phyloP scores from a whole-genome alignment of 37 sponge, comb jelly and placozoan genomes.

The Mnemiopsis leidyi region DNA sequence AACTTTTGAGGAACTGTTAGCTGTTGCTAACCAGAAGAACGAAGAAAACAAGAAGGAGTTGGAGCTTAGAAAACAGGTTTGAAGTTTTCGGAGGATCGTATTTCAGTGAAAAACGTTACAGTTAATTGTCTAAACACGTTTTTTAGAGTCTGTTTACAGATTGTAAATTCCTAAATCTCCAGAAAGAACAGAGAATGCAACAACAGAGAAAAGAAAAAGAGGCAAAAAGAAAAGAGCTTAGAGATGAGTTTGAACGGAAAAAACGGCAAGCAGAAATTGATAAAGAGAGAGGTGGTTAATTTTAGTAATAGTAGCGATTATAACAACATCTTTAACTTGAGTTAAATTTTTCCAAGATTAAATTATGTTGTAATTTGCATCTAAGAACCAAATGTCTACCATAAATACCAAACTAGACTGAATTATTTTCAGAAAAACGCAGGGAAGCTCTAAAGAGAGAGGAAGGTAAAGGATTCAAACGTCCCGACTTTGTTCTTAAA shows the following conservation, averaged over 20 bases:
- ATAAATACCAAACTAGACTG: too few relatives aligned
- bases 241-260: not conserved
- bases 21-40: not conserved
- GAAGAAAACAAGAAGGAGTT: slow-evolving; percentile 5
- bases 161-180: not conserved
- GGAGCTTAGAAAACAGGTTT: slow-evolving; percentile 18
- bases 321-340: too few relatives aligned
- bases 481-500: too few relatives aligned
- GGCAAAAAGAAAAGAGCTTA: not conserved
- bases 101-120: too few relatives aligned
- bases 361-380: too few relatives aligned
- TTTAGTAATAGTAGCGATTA: too few relatives aligned
- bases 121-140: not conserved
- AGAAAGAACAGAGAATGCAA: not conserved
- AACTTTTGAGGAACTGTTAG: not conserved
- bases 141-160: not conserved
- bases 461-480: too few relatives aligned
- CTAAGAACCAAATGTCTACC: too few relatives aligned
- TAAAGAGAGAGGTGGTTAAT: not conserved
- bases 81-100: too few relatives aligned
- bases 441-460: too few relatives aligned
- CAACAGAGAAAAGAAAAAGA: not conserved
- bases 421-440: too few relatives aligned
- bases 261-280: not conserved
- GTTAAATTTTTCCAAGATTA: too few relatives aligned